Evolutionary conservation across 2,888 invertebrate species (phyloP).

Genomic region (Brenthis ino): DNA sequence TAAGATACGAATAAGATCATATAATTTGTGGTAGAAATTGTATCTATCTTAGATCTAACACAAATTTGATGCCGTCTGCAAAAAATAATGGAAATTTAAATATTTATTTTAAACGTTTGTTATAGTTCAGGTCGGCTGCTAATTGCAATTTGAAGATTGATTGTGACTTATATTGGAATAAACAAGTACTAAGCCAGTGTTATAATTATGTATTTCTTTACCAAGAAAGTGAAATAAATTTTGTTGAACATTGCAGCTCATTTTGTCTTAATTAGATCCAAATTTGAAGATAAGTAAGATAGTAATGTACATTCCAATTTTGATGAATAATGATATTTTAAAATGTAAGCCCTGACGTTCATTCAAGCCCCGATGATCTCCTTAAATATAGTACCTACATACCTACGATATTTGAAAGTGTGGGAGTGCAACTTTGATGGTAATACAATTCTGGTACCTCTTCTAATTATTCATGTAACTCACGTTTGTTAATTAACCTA

Average conservation of each 20-base stretch:
- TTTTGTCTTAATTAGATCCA: slow-evolving; percentile 13
- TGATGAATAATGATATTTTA: slow-evolving; percentile 45
- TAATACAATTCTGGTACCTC: slow-evolving; percentile 56
- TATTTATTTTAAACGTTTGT: slow-evolving; percentile 12
- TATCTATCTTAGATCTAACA: slow-evolving; percentile 14
- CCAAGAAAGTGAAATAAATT: background rate
- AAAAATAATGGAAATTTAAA: slow-evolving; percentile 1
- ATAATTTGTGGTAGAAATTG: slow-evolving; percentile 9
- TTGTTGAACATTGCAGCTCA: slow-evolving; percentile 2
- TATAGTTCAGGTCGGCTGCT: background rate
- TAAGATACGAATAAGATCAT: slow-evolving; percentile 10
- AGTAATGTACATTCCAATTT: slow-evolving; percentile 59
- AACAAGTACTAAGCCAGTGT: background rate
- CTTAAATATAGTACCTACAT: slow-evolving; percentile 40
- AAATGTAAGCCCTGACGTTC: slow-evolving; percentile 27
- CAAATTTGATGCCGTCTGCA: slow-evolving; percentile 29
- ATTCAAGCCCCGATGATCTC: slow-evolving; percentile 32
- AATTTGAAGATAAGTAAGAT: slow-evolving; percentile 41
- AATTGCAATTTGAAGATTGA: background rate
- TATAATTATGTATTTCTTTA: background rate
- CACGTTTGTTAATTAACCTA: slow-evolving; percentile 80
- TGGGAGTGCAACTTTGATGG: slow-evolving; percentile 59
- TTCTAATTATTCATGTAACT: slow-evolving; percentile 76
- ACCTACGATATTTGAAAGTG: slow-evolving; percentile 55
- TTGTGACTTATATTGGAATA: background rate